Conservation (phyloP, 2,797 vertebrate species). For the Cirrhinus molitorella region DNA sequence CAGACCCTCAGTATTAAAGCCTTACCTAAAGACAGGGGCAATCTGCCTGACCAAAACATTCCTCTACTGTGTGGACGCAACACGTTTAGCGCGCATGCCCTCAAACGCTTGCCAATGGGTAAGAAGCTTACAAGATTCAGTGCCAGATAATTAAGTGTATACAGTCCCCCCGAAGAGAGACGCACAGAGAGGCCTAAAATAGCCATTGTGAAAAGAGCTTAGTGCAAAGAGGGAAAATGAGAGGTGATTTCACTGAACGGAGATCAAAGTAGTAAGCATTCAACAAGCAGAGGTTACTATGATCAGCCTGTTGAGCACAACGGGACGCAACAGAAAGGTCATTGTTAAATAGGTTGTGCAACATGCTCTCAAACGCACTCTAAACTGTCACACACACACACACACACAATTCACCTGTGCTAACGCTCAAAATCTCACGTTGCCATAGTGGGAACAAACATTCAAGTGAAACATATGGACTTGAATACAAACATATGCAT, state of each 20-base stretch:
- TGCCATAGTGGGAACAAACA: background rate
- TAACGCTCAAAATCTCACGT: background rate
- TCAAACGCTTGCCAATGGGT: constrained; percentile 43
- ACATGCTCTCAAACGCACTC: background rate
- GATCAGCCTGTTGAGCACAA: constrained; percentile 10
- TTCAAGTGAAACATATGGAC: background rate
- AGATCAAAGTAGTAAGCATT: constrained; percentile 22
- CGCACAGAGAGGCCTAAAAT: constrained; percentile 57
- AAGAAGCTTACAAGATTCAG: constrained; percentile 61
- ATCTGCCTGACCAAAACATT: constrained; percentile 27
- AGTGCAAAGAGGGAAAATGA: constrained; percentile 37
- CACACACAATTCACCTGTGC: constrained; percentile 8
- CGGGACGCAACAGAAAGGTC: constrained; percentile 16
- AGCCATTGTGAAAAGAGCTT: constrained; percentile 61
- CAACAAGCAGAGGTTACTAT: constrained; percentile 6
- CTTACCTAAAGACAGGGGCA: background rate
- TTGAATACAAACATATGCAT: background rate
- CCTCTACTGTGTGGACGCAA: constrained; percentile 18
- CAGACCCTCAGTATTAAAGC: background rate
- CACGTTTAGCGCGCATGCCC: constrained; percentile 35
- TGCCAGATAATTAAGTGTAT: constrained; percentile 65
- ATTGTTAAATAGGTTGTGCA: constrained; percentile 7
- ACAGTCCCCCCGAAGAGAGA: constrained; percentile 54
- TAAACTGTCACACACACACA: constrained; percentile 13
- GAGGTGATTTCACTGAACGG: constrained; percentile 1